Base-by-base conservation (phyloP, 2,888 invertebrate species). In the Cheilosia variabilis region DNA sequence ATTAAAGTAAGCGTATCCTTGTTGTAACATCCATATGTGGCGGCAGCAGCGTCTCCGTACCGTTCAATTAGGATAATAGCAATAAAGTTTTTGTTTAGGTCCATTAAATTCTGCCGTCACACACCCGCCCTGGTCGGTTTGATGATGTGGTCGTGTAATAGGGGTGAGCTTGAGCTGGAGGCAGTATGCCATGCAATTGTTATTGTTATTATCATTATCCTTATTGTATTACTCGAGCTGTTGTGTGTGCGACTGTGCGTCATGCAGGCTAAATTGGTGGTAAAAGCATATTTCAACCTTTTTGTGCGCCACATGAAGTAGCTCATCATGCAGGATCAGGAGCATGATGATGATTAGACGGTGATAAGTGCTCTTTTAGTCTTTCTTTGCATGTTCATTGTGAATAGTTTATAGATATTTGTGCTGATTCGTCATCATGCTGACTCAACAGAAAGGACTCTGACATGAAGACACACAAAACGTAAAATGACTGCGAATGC, bases 61-160 rank as follows among this genome's bases (percentile, higher is more conserved):
- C 72, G 86, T 86, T 86, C 86, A 86, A 86, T 86, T 86, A 86
- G 86, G 81, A 86, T 86, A 86, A 86, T 81, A 86, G 86, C 81
- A 86, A 86, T 86, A 86, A 86, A 81, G 81, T 86, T 86, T 86
- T 76, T 86, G 86, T 68, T 86, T 81, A 77, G 81, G 66, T 86
- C 86, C 86, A 81, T 86, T 81, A 86, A 86, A 86, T 71, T 75
- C 77, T 81, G 72, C 80, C 81, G 77, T 81, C 72, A 76, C 75
- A 76, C 75, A 71, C 69, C 79, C 84, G 73, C 73, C 75, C 75
- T 79, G 79, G 78, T 78, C 68, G 78, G 78, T 73, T 83, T 83
- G 73, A 83, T 52, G 72, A 83, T 72, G 78, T 66, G 65, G 60
- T 47, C 45, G 22, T 27, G 62, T 60, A 37, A 13, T 37, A 37